Evolutionary conservation across 2,888 invertebrate species (phyloP).

Genomic region (Nezara viridula): DNA sequence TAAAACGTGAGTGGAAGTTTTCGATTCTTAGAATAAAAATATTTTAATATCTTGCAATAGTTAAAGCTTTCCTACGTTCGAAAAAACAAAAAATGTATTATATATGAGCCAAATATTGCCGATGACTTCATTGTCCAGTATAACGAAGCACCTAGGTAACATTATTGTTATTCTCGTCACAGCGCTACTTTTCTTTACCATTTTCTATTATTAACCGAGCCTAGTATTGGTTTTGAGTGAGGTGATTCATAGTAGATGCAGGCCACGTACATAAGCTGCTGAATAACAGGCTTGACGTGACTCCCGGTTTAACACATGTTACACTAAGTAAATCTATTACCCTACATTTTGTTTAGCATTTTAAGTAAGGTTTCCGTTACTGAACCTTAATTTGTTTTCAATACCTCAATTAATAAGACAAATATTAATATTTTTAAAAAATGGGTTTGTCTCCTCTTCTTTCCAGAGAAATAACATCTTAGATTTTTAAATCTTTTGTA

Average conservation of each 20-base stretch:
- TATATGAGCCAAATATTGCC: no score
- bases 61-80: no score
- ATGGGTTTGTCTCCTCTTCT: no score
- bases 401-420: no score
- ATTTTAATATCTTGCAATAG: no score
- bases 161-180: neutral
- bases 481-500: no score
- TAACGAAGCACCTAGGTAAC: neutral
- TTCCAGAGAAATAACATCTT: no score
- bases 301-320: neutral
- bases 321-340: slow-evolving; percentile 27
- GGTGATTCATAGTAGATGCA: neutral
- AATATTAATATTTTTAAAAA: no score
- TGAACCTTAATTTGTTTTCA: neutral
- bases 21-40: no score
- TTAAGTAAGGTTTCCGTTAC: neutral
- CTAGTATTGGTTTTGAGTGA: neutral
- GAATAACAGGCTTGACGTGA: slow-evolving; percentile 21
- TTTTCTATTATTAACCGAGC: neutral
- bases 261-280: neutral
- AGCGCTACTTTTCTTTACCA: neutral
- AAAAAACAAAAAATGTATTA: no score
- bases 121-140: no score
- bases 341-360: neutral
- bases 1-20: no score